A percentile compares a stretch with the other conserved stretches of the same genome.
Conservation (phyloP, 1,140 invertebrate species). For the Reticulitermes speratus region DNA sequence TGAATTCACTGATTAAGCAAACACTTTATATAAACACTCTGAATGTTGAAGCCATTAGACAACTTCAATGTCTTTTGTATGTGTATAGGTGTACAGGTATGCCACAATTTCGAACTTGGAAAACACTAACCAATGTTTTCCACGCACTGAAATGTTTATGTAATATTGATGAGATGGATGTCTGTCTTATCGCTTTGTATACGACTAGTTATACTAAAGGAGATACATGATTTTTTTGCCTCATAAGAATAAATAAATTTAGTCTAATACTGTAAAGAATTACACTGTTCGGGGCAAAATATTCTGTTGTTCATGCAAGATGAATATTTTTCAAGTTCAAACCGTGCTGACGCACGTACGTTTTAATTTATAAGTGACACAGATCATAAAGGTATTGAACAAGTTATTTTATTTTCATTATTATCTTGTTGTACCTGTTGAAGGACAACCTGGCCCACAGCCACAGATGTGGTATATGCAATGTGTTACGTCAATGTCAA, state of each 20-base stretch:
- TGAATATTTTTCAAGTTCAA: constrained; percentile 8
- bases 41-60: not conserved
- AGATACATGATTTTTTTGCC: not conserved
- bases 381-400: not conserved
- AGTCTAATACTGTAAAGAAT: not conserved
- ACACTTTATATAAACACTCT: not conserved
- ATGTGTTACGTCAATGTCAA: not conserved
- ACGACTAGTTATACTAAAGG: constrained; percentile 22
- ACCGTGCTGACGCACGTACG: not conserved
- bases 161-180: constrained; percentile 7
- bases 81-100: constrained; percentile 17
- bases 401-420: constrained; percentile 13
- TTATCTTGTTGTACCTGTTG: not conserved
- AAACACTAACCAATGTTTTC: not conserved
- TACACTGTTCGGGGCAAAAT: not conserved
- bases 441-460: not conserved
- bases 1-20: not conserved
- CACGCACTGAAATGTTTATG: not conserved
- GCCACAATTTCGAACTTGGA: not conserved
- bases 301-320: not conserved
- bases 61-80: constrained; percentile 11
- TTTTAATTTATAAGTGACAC: not conserved
- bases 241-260: constrained; percentile 3
- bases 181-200: constrained; percentile 16
- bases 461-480: not conserved